Base-by-base conservation (phyloP, 2,797 vertebrate genomes). In the Sebastes itinus region DNA sequence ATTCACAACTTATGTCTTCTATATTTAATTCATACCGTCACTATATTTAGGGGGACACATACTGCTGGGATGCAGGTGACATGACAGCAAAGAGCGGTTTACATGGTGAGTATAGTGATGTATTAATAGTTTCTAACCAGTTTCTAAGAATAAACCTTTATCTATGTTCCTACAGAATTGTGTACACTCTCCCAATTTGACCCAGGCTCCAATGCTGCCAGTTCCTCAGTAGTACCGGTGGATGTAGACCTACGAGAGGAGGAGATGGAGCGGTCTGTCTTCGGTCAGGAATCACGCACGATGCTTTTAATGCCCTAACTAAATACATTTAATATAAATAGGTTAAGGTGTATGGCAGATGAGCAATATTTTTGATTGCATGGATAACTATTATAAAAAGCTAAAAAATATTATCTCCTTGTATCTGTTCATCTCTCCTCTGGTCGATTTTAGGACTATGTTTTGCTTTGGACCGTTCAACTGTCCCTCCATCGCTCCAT, bases 231-330 rank as follows among this genome's bases (percentile, higher is more conserved):
- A n/a, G 46, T 5, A 25, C 87, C 93, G 93, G 62, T 23, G 30
- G 94, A 90, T 90, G 72, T 90, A 49, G 94, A 95, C 72, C 92
- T 95, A 33, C 78, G 6, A 18, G 94, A 96, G 52, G 90, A 94
- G 42, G 93, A 95, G 70, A 96, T 95, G 92, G 85, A 85, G 77
- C 78, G 30, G 23, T 94, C 93, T 0, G 91, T 95, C 10, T 85
- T 75, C 85, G 95, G 93, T 95, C 62, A 63, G 83, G 11, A 76
- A 58, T 58, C 25, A 68, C 5, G 6, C 9, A 13, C 54, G 1
- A 60, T 62, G 13, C 3, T 59, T 32, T 42, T 9, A 25, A 55
- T 27, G 2, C 27, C 4, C 3, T 13, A 46, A 25, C 8, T 33
- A 62, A 64, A 72, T 5, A 25, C 2, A 23, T 23, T 59, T 22